A percentile compares a stretch with the other conserved stretches of the same genome.
Evolutionary conservation across 2,113 vertebrate genomes (phyloP).

Genomic region (Toxotes chatareus): DNA sequence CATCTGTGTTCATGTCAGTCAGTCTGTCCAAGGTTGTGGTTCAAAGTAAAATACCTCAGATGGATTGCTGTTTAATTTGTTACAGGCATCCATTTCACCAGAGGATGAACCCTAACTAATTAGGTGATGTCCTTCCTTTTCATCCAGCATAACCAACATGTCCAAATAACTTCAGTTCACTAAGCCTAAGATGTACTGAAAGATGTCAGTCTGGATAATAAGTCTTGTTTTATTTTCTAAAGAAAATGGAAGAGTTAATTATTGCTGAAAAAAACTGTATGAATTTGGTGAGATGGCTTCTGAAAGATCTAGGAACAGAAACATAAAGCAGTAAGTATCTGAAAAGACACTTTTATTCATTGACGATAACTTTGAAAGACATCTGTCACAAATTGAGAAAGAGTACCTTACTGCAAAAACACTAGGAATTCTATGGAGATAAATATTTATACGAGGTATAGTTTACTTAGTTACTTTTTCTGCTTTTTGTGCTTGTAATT

Average conservation of each 20-base stretch:
- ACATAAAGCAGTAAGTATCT: constrained; percentile 9
- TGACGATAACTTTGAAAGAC: not conserved
- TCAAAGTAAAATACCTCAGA: not conserved
- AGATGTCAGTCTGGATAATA: not conserved
- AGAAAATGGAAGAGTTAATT: not conserved
- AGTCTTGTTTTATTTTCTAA: not conserved
- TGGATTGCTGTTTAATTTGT: not conserved
- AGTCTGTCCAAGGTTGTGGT: not conserved
- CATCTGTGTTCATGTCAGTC: too few species aligned
- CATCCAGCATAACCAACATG: not conserved
- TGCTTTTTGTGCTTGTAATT: constrained; percentile 2
- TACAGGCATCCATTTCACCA: not conserved
- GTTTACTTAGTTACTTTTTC: not conserved
- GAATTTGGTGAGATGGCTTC: not conserved
- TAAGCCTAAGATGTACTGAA: not conserved
- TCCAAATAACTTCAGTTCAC: not conserved
- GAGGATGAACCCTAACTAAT: not conserved
- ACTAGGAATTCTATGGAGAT: not conserved
- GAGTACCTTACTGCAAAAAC: not conserved
- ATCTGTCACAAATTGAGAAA: not conserved
- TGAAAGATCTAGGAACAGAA: not conserved
- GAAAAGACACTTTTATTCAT: constrained; percentile 8
- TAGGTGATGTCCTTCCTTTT: not conserved
- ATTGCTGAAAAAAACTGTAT: constrained; percentile 6
- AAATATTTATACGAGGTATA: not conserved